Evolutionary conservation across 2,888 invertebrate genomes (phyloP).

Genomic region (Yponomeuta malinellus): DNA sequence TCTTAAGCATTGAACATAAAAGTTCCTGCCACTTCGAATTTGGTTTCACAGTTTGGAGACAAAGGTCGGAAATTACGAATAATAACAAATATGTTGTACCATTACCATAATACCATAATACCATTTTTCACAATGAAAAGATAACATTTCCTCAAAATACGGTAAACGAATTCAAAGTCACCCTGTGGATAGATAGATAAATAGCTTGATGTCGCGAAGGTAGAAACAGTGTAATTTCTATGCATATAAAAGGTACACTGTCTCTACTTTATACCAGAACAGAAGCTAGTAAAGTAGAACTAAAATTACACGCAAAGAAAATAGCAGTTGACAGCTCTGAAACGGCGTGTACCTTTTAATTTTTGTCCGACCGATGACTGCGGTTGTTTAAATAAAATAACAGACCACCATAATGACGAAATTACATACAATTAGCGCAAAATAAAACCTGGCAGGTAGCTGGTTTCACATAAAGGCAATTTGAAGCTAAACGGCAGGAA

Average conservation of each 20-base stretch:
- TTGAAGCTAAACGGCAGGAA: background rate
- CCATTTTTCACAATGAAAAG: no score
- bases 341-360: conserved; percentile 1
- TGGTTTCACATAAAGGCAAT: background rate
- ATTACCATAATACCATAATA: no score
- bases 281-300: background rate
- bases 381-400: background rate
- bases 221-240: no score
- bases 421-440: background rate
- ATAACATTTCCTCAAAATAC: no score
- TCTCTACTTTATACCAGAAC: background rate
- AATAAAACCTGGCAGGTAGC: background rate
- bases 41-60: no score
- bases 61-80: no score
- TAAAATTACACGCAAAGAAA: background rate
- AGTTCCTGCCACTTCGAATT: no score
- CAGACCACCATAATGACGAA: background rate
- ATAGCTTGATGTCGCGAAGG: no score
- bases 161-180: no score
- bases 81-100: no score
- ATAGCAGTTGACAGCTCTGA: conserved; percentile 1
- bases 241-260: background rate
- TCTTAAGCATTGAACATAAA: no score
- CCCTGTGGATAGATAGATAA: no score
- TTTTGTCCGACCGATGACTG: background rate